Conservation (phyloP, 2,797 vertebrate species). For the Silurus aristotelis region DNA sequence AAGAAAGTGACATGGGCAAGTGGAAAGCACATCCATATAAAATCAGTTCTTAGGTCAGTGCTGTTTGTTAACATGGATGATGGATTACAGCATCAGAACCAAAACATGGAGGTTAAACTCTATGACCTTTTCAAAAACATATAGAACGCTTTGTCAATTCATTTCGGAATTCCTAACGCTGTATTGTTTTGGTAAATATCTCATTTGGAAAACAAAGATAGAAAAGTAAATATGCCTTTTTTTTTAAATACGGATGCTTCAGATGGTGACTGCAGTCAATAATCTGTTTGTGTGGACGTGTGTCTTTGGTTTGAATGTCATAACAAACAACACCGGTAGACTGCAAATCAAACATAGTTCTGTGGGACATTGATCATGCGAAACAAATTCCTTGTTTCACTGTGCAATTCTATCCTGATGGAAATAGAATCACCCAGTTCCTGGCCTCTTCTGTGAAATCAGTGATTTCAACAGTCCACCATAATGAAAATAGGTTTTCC, state of each 20-base stretch:
- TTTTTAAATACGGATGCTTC: not conserved
- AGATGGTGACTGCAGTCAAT: not conserved
- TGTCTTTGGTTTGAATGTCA: not conserved
- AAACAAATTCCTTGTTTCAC: not conserved
- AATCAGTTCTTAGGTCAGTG: not conserved
- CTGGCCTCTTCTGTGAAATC: conserved; percentile 3
- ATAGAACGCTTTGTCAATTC: not conserved
- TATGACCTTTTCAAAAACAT: not conserved
- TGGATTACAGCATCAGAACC: conserved; percentile 3
- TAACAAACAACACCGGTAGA: not conserved
- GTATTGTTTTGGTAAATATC: not conserved
- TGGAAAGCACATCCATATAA: conserved; percentile 56
- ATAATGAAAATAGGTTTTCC: not conserved
- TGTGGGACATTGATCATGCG: not conserved
- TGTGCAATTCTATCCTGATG: not conserved
- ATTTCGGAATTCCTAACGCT: not conserved
- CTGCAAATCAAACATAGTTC: not conserved
- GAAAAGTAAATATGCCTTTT: not conserved
- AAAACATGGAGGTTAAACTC: conserved; percentile 21
- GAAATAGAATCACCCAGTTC: conserved; percentile 1
- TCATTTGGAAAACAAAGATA: not conserved
- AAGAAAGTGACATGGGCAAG: conserved; percentile 67
- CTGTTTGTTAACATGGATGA: not conserved
- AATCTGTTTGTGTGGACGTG: not conserved
- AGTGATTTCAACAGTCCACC: not conserved